phyloP scores from a whole-genome alignment of 1,140 invertebrate genomes.

The Drosophila kanapiae region DNA sequence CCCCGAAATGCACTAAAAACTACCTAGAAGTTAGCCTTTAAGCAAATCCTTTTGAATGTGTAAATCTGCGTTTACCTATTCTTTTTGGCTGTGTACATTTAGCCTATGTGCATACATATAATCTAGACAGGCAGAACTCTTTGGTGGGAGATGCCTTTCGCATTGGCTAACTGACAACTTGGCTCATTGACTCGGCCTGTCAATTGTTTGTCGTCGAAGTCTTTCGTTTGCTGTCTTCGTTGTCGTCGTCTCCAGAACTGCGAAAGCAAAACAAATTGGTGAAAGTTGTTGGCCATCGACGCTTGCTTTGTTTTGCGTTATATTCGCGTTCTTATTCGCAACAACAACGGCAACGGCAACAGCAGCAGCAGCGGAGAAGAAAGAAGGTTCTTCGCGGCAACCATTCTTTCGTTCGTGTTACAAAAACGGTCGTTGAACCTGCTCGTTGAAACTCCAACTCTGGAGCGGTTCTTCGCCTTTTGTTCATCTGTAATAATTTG shows the following conservation, averaged over 20 bases:
- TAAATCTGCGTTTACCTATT: background rate
- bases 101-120: conserved; percentile 7
- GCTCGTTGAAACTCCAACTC: conserved; percentile 29
- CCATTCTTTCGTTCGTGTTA: conserved; percentile 67
- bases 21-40: background rate
- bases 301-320: conserved; percentile 73
- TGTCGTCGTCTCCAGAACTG: conserved; percentile 67
- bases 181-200: conserved; percentile 53
- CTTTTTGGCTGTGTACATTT: background rate
- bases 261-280: conserved; percentile 85
- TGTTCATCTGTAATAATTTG: conserved; percentile 83
- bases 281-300: conserved; percentile 82
- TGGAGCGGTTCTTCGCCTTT: conserved; percentile 53
- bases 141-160: conserved; percentile 30
- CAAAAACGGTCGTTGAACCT: conserved; percentile 82
- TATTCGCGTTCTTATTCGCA: conserved; percentile 79
- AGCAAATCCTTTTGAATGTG: background rate
- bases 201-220: conserved; percentile 74
- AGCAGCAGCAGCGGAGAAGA: conserved; percentile 13
- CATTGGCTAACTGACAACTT: conserved; percentile 51
- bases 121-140: conserved; percentile 25
- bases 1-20: background rate
- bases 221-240: conserved; percentile 50
- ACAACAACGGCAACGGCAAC: conserved; percentile 42
- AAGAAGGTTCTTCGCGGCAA: conserved; percentile 47